Evolutionary conservation across 2,113 vertebrate genomes (phyloP).

Genomic region (Thunnus thynnus): DNA sequence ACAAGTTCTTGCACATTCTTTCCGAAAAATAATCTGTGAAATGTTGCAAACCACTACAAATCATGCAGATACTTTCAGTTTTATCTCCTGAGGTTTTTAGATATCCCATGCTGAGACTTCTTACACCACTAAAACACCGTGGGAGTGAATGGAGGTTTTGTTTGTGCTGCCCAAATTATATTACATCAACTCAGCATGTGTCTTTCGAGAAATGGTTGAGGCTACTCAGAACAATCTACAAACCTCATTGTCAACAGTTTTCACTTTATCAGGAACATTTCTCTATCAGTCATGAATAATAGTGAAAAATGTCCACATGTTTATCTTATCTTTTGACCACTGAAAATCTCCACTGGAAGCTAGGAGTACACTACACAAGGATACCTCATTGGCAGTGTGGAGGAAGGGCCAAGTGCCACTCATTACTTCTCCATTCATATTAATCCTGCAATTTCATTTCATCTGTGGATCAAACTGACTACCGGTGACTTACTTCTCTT

Average conservation of each 20-base stretch:
- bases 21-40: constrained; percentile 3
- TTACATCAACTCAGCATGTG: background rate
- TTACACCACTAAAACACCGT: background rate
- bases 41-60: constrained; percentile 18
- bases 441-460: background rate
- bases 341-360: background rate
- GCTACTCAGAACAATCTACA: background rate
- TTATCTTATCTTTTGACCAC: background rate
- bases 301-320: background rate
- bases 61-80: background rate
- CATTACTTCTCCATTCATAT: too few species aligned
- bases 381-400: too few species aligned
- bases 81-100: background rate
- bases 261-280: background rate
- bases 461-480: background rate
- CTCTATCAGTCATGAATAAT: background rate
- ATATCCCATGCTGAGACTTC: background rate
- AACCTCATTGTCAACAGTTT: background rate
- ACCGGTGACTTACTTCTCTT: too few species aligned
- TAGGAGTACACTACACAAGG: too few species aligned
- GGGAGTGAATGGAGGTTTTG: background rate
- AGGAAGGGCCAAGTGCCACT: too few species aligned
- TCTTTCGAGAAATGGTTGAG: background rate
- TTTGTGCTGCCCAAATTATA: background rate
- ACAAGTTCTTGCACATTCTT: constrained; percentile 15